These are phyloP conservation scores for Hystrix cristata DNA, from an alignment of 2,113 vertebrate genomes.

Conservation along the genomic window DNA sequence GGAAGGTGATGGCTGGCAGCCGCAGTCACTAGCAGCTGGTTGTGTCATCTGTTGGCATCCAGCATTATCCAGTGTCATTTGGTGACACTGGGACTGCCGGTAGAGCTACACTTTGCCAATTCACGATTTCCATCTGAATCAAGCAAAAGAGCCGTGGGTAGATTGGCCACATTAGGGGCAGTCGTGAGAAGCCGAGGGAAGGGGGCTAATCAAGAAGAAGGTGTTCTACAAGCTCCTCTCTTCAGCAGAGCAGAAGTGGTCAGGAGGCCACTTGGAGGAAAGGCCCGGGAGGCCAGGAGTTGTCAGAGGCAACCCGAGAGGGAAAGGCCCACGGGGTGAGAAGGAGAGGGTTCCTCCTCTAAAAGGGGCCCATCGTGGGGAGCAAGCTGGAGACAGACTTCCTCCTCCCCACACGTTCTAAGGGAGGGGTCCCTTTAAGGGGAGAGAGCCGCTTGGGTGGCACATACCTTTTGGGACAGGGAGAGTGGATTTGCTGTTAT, in stretches of 20 bases:
- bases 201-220: neutral
- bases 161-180: neutral
- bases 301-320: neutral
- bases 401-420: neutral
- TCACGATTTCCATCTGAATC: neutral
- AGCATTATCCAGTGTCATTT: neutral
- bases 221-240: rapidly evolving
- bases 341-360: no score
- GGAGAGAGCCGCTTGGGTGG: neutral
- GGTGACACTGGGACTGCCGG: neutral
- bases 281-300: neutral
- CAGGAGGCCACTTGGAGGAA: no score
- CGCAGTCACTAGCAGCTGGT: neutral
- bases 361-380: neutral
- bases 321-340: neutral
- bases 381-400: neutral
- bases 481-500: neutral
- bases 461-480: neutral
- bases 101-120: neutral
- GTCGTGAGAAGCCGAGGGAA: neutral
- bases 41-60: neutral
- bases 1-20: neutral
- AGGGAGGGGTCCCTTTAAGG: neutral
- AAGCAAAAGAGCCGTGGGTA: neutral
- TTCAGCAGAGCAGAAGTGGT: neutral